Conservation (phyloP, 1,140 invertebrate genomes). For the Bombus superbus region DNA sequence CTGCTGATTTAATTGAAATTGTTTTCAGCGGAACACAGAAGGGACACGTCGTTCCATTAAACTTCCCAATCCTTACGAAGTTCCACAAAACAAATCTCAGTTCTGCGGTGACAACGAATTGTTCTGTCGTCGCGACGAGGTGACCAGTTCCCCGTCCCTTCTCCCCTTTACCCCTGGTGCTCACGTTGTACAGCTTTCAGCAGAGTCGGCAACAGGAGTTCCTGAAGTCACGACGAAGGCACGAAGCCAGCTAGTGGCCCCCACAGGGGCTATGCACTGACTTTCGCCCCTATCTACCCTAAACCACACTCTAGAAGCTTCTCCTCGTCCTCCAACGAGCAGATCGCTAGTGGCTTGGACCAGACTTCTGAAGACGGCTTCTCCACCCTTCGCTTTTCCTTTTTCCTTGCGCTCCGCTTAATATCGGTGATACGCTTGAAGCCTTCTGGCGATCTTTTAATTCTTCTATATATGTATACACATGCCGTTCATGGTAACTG, state of each 20-base stretch:
- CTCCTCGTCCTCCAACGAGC: slow-evolving; percentile 45
- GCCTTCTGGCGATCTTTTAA: slow-evolving; percentile 47
- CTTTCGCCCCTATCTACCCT: slow-evolving; percentile 75
- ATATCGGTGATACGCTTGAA: slow-evolving; percentile 47
- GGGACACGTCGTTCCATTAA: slow-evolving; percentile 3
- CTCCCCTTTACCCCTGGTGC: slow-evolving; percentile 7
- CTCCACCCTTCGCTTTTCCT: slow-evolving; percentile 7
- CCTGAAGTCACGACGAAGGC: slow-evolving; percentile 74
- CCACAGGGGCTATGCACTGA: slow-evolving; percentile 79
- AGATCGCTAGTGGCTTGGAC: slow-evolving; percentile 61
- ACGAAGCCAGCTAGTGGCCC: slow-evolving; percentile 78
- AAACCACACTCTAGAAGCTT: slow-evolving; percentile 65
- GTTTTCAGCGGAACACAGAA: neutral
- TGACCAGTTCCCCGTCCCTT: slow-evolving; percentile 53
- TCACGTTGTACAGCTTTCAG: slow-evolving; percentile 72
- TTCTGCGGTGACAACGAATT: slow-evolving; percentile 53
- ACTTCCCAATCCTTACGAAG: slow-evolving; percentile 16
- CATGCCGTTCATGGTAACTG: neutral
- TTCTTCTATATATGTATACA: neutral
- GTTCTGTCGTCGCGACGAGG: slow-evolving; percentile 41
- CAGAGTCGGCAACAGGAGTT: slow-evolving; percentile 77
- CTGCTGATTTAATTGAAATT: slow-evolving; percentile 9
- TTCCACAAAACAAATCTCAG: slow-evolving; percentile 46
- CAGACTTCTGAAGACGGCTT: slow-evolving; percentile 53
- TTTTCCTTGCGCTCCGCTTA: slow-evolving; percentile 42